A percentile compares a stretch with the other conserved stretches of the same genome.
phyloP scores from a whole-genome alignment of 2,797 vertebrate genomes.

The Mus spretus region DNA sequence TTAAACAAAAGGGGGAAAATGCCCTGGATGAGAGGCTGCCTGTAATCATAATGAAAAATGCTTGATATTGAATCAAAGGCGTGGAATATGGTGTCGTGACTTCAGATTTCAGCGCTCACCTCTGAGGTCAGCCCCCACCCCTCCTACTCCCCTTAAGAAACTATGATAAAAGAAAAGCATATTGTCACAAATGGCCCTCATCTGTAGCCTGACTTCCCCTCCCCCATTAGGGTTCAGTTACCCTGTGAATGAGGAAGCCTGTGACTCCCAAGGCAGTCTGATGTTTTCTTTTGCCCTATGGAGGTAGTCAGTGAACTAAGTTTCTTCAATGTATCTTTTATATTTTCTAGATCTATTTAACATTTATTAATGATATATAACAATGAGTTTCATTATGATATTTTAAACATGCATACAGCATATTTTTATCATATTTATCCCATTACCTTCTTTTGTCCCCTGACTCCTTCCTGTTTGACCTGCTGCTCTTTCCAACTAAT shows the following conservation, averaged over 20 bases:
- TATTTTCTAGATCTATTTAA: neutral
- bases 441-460: neutral
- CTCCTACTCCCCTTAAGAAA: neutral
- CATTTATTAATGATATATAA: neutral
- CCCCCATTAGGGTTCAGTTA: neutral
- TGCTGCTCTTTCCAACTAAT: neutral
- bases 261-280: neutral
- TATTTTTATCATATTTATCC: neutral
- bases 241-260: conserved; percentile 27
- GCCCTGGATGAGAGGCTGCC: conserved; percentile 73
- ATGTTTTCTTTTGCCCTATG: neutral
- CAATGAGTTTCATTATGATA: neutral
- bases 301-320: conserved; percentile 39
- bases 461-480: too few species aligned
- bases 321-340: neutral
- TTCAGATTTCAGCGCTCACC: conserved; percentile 61
- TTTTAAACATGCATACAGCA: neutral
- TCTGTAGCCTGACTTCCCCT: neutral
- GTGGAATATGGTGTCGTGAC: conserved; percentile 72
- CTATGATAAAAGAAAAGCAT: conserved; percentile 64
- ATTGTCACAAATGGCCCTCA: neutral
- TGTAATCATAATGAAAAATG: conserved; percentile 82
- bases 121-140: neutral
- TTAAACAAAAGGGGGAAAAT: conserved; percentile 86
- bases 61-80: conserved; percentile 79